Base-by-base conservation (phyloP, 2,113 vertebrate species). In the Hemichromis elongatus region DNA sequence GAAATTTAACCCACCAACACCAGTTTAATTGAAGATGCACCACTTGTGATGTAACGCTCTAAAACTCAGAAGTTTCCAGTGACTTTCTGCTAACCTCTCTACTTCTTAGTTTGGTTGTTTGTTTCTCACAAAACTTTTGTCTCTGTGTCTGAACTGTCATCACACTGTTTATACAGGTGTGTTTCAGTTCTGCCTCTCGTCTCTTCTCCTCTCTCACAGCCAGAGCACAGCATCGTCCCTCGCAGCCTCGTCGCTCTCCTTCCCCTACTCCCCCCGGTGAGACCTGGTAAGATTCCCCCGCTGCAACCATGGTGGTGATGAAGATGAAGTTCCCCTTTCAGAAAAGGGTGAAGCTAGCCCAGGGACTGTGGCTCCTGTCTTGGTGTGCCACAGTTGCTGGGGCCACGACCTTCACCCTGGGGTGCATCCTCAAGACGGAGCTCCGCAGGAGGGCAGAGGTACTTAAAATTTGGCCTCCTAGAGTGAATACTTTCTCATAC, bases 311-410 rank as follows among this genome's bases (percentile, higher is more conserved):
- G 97, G 96, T 95, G 81, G 92, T 97, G 56, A 94, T 96, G 93
- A 96, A 96, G 94, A 95, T 97, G 93, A 97, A 96, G 91, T 96
- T 97, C 88, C 95, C 96, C 30, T 96, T 96, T 66, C 78, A 96
- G 81, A 97, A 96, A 92, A 95, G 96, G 86, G 95, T 97, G 81
- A 96, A 96, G 86, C 86, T 97, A 24, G 96, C 97, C 40, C 96
- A 97, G 87, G 96, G 96, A 81, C 94, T 97, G 84, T 97, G 97
- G 97, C 89, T 97, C 52, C 93, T 97, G 10, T 97, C 96, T 66
- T 97, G 96, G 97, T 52, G 96, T 79, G 95, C 97, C 90, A 94
- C 93, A 12, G 79, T 97, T 33, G 92, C 96, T 1, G 94, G 96
- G 70, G 95, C 95, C 37, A 53, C 96, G 28, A 97, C 96, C 88